phyloP scores from a whole-genome alignment of 2,888 invertebrate genomes.

The Dynastes tityus region DNA sequence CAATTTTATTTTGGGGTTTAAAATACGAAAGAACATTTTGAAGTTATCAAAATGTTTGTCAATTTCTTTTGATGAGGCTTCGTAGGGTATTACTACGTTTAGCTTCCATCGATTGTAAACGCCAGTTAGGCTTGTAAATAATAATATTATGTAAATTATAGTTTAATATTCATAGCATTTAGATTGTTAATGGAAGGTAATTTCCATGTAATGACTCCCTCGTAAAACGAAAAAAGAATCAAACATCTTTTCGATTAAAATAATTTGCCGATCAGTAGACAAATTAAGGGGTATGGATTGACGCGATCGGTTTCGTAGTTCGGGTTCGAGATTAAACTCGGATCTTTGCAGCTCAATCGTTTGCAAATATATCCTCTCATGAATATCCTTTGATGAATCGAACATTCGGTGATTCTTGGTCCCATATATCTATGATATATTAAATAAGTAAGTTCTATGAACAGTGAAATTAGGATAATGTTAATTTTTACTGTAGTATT shows the following conservation, averaged over 20 bases:
- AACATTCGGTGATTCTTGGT: conserved; percentile 75
- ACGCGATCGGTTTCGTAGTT: conserved; percentile 36
- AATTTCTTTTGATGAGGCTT: conserved; percentile 54
- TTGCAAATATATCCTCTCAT: conserved; percentile 39
- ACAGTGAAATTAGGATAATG: conserved; percentile 70
- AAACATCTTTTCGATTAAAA: conserved; percentile 63
- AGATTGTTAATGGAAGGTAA: conserved; percentile 71
- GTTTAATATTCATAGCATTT: conserved; percentile 14
- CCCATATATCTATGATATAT: conserved; percentile 99
- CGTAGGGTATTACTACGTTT: conserved; percentile 67
- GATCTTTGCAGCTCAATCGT: conserved; percentile 49
- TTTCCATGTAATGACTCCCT: conserved; percentile 68
- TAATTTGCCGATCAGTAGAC: conserved; percentile 69
- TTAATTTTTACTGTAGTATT: conserved; percentile 63
- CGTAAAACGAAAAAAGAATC: conserved; percentile 41
- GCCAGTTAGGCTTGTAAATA: conserved; percentile 62
- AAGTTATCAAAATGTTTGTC: conserved; percentile 65
- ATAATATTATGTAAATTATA: conserved; percentile 37
- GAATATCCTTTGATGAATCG: conserved; percentile 56
- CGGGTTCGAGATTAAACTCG: conserved; percentile 3
- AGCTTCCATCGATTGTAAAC: conserved; percentile 48
- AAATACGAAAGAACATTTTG: conserved; percentile 62
- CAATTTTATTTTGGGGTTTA: conserved; percentile 44
- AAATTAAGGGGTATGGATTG: conserved; percentile 17
- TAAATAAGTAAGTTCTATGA: conserved; percentile 94